Evolutionary conservation across 2,113 vertebrate species (phyloP).

Genomic region (Psophia crepitans): DNA sequence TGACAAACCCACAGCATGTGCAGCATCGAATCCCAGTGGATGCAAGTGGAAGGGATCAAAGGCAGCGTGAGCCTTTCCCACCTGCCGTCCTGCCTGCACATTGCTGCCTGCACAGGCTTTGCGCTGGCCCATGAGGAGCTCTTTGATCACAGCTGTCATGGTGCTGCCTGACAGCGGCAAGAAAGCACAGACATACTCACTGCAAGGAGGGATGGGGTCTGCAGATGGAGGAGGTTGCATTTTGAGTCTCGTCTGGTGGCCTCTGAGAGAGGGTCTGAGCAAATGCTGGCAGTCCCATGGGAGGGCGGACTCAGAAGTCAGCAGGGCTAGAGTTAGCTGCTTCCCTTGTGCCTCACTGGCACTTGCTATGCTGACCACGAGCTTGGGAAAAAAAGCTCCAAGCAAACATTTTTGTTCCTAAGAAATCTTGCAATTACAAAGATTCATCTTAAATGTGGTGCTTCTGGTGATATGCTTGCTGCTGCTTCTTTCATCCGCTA

Average conservation of each 20-base stretch:
- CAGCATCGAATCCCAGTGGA: not conserved
- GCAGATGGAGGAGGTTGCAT: not conserved
- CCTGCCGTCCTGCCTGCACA: not conserved
- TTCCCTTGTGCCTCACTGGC: not conserved
- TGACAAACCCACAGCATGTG: fast-evolving
- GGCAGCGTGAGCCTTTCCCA: not conserved
- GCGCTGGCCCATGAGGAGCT: fast-evolving
- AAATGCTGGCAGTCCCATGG: not conserved
- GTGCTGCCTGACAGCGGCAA: not conserved
- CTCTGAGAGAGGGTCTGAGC: not conserved
- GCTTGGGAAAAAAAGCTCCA: not conserved
- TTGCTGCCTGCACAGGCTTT: not conserved
- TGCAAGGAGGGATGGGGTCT: not conserved
- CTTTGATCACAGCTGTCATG: fast-evolving
- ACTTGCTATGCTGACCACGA: not conserved
- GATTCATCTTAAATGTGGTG: not conserved
- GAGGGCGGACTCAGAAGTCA: not conserved
- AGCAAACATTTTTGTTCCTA: not conserved
- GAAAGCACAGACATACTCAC: not conserved
- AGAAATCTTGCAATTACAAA: not conserved
- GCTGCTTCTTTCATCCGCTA: slow-evolving; percentile 26
- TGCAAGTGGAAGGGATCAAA: not conserved
- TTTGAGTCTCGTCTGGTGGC: not conserved
- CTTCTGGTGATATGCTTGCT: slow-evolving; percentile 6
- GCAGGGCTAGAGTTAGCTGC: not conserved